Evolutionary conservation across 2,797 vertebrate genomes (phyloP).

Genomic region (Bufotes viridis): DNA sequence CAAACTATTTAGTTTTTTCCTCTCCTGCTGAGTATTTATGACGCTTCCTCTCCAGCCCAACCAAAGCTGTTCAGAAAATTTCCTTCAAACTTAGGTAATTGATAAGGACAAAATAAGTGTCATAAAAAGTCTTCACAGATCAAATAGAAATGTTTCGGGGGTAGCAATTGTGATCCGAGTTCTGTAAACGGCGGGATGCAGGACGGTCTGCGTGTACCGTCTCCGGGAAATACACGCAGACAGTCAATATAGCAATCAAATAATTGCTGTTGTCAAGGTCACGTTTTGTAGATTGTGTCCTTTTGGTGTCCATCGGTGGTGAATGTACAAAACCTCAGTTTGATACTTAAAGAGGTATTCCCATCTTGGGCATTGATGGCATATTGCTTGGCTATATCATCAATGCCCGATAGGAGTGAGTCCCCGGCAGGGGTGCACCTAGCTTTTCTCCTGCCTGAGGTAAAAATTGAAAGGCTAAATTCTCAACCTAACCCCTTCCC

Average conservation of each 20-base stretch:
- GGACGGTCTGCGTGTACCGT: not conserved
- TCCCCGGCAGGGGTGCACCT: too few species aligned
- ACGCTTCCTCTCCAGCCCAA: slow-evolving; percentile 10
- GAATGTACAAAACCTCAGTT: not conserved
- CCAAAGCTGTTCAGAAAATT: not conserved
- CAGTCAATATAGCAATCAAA: not conserved
- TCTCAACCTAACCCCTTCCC: too few species aligned
- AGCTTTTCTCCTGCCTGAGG: too few species aligned
- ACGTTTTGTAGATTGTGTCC: not conserved
- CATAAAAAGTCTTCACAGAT: not conserved
- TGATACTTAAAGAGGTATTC: too few species aligned
- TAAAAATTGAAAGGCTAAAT: too few species aligned
- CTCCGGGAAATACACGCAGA: not conserved
- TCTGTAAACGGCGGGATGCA: not conserved
- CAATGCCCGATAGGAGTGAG: too few species aligned
- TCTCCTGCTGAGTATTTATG: slow-evolving; percentile 53
- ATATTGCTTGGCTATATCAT: too few species aligned
- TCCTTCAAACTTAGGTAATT: not conserved
- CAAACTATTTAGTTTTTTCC: slow-evolving; percentile 40
- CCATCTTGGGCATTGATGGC: too few species aligned
- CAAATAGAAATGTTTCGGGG: not conserved
- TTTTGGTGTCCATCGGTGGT: not conserved
- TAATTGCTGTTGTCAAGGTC: not conserved
- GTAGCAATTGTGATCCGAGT: not conserved
- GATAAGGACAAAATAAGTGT: not conserved